These are phyloP conservation scores for Poeciliopsis occidentalis DNA, from an alignment of 2,113 vertebrate species.

Conservation along the genomic window DNA sequence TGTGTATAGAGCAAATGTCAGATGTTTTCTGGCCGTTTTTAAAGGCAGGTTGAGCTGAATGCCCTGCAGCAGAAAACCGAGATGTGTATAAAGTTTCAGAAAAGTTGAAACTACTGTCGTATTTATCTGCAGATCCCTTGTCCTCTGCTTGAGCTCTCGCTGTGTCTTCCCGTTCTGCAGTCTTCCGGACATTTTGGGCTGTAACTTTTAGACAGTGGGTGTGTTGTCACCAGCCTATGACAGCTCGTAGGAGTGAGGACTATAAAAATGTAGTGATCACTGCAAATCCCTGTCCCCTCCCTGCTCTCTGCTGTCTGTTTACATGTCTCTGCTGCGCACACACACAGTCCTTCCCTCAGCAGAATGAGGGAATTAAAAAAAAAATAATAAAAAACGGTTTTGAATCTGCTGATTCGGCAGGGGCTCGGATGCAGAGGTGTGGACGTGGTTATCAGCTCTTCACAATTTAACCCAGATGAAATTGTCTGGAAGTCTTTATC, in stretches of 20 bases:
- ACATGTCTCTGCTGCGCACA: neutral
- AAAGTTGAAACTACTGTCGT: neutral
- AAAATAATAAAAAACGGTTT: neutral
- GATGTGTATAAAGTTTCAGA: neutral
- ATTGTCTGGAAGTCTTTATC: neutral
- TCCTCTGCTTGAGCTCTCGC: neutral
- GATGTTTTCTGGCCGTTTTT: neutral
- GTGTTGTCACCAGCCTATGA: conserved; percentile 8
- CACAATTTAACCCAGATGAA: neutral
- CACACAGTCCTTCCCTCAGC: neutral
- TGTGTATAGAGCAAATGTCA: neutral
- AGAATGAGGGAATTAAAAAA: neutral
- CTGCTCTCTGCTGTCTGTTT: conserved; percentile 9
- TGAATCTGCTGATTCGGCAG: neutral
- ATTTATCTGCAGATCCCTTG: neutral
- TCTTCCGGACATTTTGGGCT: neutral
- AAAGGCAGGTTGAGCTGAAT: neutral
- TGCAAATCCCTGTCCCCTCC: neutral
- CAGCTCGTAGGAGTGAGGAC: neutral
- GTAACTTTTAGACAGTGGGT: neutral
- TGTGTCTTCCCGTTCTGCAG: neutral
- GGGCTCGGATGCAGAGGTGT: neutral
- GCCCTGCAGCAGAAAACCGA: neutral
- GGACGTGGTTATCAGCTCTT: neutral
- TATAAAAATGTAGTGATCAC: conserved; percentile 22